A percentile compares a stretch with the other conserved stretches of the same genome.
Evolutionary conservation across 35 echinoderm and acorn worm genomes (phyloP).

Genomic region (Ophiothrix spiculata): DNA sequence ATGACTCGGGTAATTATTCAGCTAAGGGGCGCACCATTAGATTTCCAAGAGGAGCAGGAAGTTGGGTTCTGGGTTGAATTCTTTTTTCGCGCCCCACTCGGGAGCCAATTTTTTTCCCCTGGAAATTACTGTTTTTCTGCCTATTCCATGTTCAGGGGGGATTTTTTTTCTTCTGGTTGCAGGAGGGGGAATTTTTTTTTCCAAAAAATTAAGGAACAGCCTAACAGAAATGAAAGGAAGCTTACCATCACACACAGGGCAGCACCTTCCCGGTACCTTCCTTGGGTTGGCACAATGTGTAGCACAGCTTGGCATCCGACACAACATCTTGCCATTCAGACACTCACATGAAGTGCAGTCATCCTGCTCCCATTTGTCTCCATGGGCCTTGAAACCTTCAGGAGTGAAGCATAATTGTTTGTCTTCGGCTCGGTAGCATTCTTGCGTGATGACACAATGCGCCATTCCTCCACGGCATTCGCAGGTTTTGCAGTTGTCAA

Average conservation of each 20-base stretch:
- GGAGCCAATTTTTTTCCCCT: too few relatives aligned
- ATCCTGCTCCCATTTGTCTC: slow-evolving; percentile 77
- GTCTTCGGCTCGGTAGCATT: slow-evolving; percentile 45
- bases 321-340: slow-evolving; percentile 51
- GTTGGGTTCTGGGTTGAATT: too few relatives aligned
- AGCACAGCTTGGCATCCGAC: slow-evolving; percentile 67
- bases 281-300: slow-evolving; percentile 59
- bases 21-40: too few relatives aligned
- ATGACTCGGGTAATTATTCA: too few relatives aligned
- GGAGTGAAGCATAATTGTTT: slow-evolving; percentile 53
- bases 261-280: slow-evolving; percentile 69
- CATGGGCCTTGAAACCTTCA: slow-evolving; percentile 34
- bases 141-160: too few relatives aligned
- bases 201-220: neutral
- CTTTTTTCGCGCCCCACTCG: too few relatives aligned
- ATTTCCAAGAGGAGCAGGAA: too few relatives aligned
- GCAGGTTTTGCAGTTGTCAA: slow-evolving; percentile 60
- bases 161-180: too few relatives aligned
- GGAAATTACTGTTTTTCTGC: too few relatives aligned
- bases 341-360: slow-evolving; percentile 90
- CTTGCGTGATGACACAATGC: slow-evolving; percentile 57
- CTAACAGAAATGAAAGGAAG: neutral
- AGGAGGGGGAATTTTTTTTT: neutral
- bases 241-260: slow-evolving; percentile 96
- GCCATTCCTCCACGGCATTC: slow-evolving; percentile 48